These are phyloP conservation scores for Homalodisca vitripennis DNA, from an alignment of 1,140 invertebrate species.

Conservation along the genomic window DNA sequence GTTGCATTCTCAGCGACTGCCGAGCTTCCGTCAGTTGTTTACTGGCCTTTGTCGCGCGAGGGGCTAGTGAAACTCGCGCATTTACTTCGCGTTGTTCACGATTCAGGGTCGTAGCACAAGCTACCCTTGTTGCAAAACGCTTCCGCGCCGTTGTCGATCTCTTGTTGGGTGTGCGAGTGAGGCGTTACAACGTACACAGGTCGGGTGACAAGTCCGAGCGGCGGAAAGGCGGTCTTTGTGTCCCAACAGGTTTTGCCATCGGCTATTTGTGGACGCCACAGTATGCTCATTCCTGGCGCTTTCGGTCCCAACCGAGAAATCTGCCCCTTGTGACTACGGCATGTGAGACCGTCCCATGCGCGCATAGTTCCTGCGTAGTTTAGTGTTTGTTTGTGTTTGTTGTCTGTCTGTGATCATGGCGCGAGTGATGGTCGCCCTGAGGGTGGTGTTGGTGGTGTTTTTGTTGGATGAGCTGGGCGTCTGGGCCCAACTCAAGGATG, in stretches of 20 bases:
- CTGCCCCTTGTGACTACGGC: background rate
- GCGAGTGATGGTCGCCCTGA: background rate
- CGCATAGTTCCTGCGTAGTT: background rate
- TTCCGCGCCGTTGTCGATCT: background rate
- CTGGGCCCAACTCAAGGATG: conserved; percentile 16
- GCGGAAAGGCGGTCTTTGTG: background rate
- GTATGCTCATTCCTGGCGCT: background rate
- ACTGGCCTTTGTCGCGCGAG: background rate
- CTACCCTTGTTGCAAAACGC: background rate
- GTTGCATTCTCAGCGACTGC: background rate
- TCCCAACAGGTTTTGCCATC: background rate
- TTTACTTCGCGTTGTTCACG: background rate
- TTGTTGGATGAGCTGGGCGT: conserved; percentile 22
- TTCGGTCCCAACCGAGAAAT: background rate
- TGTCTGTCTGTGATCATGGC: background rate
- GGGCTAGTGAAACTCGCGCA: background rate
- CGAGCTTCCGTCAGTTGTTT: conserved; percentile 15
- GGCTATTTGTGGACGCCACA: background rate
- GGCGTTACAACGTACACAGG: background rate
- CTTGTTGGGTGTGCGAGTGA: background rate
- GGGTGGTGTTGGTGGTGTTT: conserved; percentile 16
- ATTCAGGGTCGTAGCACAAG: background rate
- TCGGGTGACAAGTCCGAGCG: background rate
- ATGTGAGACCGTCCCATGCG: background rate
- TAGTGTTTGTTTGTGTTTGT: conserved; percentile 15